Base-by-base conservation (phyloP, 30 jellyfish, hydroid and myxozoan genomes). In the Cassiopea andromeda region DNA sequence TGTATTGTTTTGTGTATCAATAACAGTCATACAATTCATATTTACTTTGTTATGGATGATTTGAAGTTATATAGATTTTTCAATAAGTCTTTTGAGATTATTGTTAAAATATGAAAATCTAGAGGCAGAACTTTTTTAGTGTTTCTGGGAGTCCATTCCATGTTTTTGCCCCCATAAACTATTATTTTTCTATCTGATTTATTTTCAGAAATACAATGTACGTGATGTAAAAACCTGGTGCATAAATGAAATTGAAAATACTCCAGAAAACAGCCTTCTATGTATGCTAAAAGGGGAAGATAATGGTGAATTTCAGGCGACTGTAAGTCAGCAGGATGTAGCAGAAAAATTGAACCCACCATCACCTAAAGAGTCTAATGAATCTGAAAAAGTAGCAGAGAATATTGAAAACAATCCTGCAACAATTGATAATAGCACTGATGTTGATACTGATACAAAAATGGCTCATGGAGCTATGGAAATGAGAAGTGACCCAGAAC, bases 191-290 rank as follows among this genome's bases (percentile, higher is more conserved):
- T 73, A 0, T 88, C 70, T 89, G 46, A 64, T 64, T 64, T 27
- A 64, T 9, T 64, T 64, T 64, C 73, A 96, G 99, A 83, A 85
- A 60, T 92, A 84, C 76, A 93, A 92, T 84, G 81, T 89, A 38
- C 90, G 92, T 59, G 95, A 88, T 59, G 98, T 92, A 7, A 93
- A 96, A 60, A 71, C 80, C 46, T 96, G 99, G 99, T 96, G 99
- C 73, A 61, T 91, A 1, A 93, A 82, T 48, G 99, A 96, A 69
- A 70, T 96, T 17, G 93, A 85, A 77, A 84, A 69, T 15, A 81
- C 88, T 14, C 92, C 99, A 57, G 75, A 88, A 58, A 88, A 70
- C 46, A 75, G 89, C 61, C 90, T 96, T 54, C 27, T 27, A 60
- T 81, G 96, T 44, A 44, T 84, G 68, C 38, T 96, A 60, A 54